Conservation (phyloP, 2,888 invertebrate genomes). For the Temnothorax ravouxi region DNA sequence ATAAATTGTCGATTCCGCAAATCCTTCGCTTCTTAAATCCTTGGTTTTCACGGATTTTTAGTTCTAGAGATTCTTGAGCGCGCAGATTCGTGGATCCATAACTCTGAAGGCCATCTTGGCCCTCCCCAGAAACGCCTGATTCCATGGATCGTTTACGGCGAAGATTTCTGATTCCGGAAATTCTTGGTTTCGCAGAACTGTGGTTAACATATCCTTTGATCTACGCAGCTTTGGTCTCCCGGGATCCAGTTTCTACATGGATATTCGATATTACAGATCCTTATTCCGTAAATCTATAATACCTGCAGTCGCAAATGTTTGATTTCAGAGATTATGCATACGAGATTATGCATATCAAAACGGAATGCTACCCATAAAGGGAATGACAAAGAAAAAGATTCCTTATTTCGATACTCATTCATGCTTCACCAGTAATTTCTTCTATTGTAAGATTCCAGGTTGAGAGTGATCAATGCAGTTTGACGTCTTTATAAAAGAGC, state of each 20-base stretch:
- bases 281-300: conserved; percentile 32
- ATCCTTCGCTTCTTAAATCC: conserved; percentile 42
- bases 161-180: conserved; percentile 32
- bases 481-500: conserved; percentile 34
- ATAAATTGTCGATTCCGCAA: conserved; percentile 31
- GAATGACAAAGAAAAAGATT: background rate
- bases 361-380: background rate
- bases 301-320: conserved; percentile 3
- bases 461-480: conserved; percentile 22
- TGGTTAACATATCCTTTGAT: conserved; percentile 49
- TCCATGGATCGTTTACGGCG: conserved; percentile 28
- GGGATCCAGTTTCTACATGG: conserved; percentile 34
- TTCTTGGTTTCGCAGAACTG: conserved; percentile 38
- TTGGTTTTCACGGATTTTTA: conserved; percentile 48
- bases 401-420: background rate
- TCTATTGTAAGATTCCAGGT: background rate
- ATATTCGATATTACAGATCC: conserved; percentile 42
- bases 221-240: conserved; percentile 20
- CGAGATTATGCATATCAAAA: background rate
- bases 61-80: conserved; percentile 17
- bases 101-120: background rate
- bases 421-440: conserved; percentile 22
- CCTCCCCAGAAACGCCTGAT: background rate
- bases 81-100: conserved; percentile 33
- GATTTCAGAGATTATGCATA: conserved; percentile 11